Evolutionary conservation across 2,888 invertebrate species (phyloP).

Genomic region (Hybos culiciformis): DNA sequence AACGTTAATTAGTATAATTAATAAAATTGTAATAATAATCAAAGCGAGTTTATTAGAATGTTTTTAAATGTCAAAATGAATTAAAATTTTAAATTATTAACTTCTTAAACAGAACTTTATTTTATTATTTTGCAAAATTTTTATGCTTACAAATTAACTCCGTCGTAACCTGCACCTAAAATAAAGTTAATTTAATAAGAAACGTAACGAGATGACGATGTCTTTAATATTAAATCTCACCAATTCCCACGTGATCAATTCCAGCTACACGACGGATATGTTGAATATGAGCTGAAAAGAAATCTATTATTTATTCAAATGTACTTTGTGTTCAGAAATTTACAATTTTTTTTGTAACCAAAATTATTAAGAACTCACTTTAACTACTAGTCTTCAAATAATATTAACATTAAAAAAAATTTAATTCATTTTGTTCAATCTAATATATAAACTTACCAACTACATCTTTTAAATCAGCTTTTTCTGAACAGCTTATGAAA

Average conservation of each 20-base stretch:
- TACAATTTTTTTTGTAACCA: not conserved
- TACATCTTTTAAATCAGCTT: slow-evolving; percentile 44
- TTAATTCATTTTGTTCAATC: not conserved
- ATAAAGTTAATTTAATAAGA: too few relatives aligned
- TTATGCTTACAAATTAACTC: slow-evolving; percentile 73
- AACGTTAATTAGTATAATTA: too few relatives aligned
- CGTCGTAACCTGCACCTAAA: slow-evolving; percentile 79
- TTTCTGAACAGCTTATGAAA: slow-evolving; percentile 45
- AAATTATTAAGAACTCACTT: not conserved
- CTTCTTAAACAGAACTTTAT: too few relatives aligned
- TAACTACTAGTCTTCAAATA: not conserved
- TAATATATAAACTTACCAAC: slow-evolving; percentile 39
- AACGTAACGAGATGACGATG: too few relatives aligned
- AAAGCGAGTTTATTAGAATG: too few relatives aligned
- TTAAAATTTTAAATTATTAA: too few relatives aligned
- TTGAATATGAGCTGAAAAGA: slow-evolving; percentile 64
- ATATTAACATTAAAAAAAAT: slow-evolving; percentile 4
- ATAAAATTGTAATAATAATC: too few relatives aligned
- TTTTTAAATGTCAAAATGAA: too few relatives aligned
- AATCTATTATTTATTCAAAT: not conserved
- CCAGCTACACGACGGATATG: slow-evolving; percentile 75
- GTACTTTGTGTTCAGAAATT: not conserved
- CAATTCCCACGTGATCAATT: slow-evolving; percentile 75
- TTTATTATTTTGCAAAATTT: not conserved
- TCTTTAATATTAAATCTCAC: too few relatives aligned